A percentile compares a stretch with the other conserved stretches of the same genome.
These are phyloP conservation scores for Lysandra coridon DNA, from an alignment of 2,888 invertebrate species.

Conservation along the genomic window DNA sequence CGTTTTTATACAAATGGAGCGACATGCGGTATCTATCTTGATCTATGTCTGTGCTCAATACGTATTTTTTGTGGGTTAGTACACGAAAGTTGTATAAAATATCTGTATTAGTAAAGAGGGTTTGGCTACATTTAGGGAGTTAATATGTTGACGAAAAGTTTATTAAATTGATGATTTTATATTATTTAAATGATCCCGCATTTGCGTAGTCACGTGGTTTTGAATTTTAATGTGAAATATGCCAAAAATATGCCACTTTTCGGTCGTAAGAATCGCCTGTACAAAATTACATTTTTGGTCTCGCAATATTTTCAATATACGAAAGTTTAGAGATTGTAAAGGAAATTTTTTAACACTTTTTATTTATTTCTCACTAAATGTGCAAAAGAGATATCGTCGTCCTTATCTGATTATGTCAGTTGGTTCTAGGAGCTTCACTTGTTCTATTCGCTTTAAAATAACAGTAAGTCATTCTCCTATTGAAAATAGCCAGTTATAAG, in stretches of 20 bases:
- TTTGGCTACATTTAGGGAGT: too few relatives aligned
- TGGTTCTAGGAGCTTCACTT: neutral
- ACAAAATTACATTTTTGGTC: neutral
- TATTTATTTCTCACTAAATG: neutral
- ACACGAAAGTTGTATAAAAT: too few relatives aligned
- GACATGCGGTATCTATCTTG: too few relatives aligned
- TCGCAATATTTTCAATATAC: neutral
- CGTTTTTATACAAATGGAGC: too few relatives aligned
- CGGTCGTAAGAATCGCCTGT: neutral
- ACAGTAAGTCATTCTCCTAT: too few relatives aligned
- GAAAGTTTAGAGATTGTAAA: neutral
- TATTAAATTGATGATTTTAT: neutral
- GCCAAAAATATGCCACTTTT: neutral
- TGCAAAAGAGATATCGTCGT: neutral
- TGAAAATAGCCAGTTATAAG: too few relatives aligned
- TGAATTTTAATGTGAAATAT: neutral
- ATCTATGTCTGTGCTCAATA: too few relatives aligned
- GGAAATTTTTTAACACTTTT: neutral
- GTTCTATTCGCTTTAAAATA: too few relatives aligned
- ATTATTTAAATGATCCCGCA: conserved; percentile 25
- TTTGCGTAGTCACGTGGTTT: conserved; percentile 13
- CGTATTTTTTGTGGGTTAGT: too few relatives aligned
- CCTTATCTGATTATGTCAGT: neutral
- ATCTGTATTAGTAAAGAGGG: too few relatives aligned
- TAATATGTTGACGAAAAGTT: neutral